These are phyloP conservation scores for Pollicipes pollicipes DNA, from an alignment of 1,140 invertebrate species.

Conservation along the genomic window DNA sequence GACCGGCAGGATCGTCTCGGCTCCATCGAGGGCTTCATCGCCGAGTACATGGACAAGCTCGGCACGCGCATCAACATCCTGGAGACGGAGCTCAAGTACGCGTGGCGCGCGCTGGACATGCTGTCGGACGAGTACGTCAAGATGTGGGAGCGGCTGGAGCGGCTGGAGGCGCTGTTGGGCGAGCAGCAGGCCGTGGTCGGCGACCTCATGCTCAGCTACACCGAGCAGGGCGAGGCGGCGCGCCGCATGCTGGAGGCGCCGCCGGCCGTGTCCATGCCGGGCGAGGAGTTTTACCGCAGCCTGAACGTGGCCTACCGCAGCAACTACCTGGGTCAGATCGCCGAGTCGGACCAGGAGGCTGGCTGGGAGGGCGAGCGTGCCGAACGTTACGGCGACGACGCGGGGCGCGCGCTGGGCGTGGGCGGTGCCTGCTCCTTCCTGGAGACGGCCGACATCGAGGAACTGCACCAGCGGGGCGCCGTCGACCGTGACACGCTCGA, in stretches of 20 bases:
- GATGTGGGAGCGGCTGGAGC: conserved; percentile 82
- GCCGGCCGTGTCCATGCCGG: conserved; percentile 29
- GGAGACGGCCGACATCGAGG: conserved; percentile 34
- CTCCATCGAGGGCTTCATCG: conserved; percentile 34
- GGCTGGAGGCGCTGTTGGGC: conserved; percentile 67
- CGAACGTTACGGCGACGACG: not conserved
- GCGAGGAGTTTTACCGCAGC: conserved; percentile 73
- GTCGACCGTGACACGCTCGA: conserved; percentile 55
- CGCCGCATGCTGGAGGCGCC: conserved; percentile 10
- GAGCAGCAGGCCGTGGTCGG: conserved; percentile 82
- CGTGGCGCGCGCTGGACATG: conserved; percentile 74
- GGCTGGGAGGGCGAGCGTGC: conserved; percentile 6
- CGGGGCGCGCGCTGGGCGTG: not conserved
- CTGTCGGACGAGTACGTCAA: conserved; percentile 80
- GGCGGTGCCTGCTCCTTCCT: not conserved
- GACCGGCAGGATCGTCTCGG: not conserved
- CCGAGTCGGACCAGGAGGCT: conserved; percentile 7
- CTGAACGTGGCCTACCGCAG: conserved; percentile 71
- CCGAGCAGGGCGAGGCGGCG: conserved; percentile 6
- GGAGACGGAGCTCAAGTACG: conserved; percentile 74
- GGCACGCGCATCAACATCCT: conserved; percentile 64
- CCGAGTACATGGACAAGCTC: conserved; percentile 73
- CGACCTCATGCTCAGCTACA: conserved; percentile 63
- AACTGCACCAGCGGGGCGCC: conserved; percentile 48
- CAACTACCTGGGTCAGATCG: conserved; percentile 27